Percentiles rank a stretch among this genome's conserved stretches.
Evolutionary conservation across 1,140 invertebrate genomes (phyloP).

Genomic region (Melanaphis sacchari): DNA sequence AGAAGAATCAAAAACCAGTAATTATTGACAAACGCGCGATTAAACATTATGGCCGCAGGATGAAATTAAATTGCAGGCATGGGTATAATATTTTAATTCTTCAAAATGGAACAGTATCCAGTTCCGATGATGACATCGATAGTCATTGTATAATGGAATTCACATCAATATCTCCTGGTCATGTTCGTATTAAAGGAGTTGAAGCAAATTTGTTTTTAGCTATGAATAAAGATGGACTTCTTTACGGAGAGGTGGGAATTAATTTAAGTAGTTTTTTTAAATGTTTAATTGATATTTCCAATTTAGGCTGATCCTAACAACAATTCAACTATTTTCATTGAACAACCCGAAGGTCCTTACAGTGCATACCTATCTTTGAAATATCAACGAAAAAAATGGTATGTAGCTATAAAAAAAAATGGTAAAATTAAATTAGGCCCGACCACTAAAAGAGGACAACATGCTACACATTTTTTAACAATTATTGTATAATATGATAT

Average conservation of each 20-base stretch:
- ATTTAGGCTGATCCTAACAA: conserved; percentile 66
- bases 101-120: conserved; percentile 67
- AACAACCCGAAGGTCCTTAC: conserved; percentile 68
- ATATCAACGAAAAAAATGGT: conserved; percentile 70
- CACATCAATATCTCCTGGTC: conserved; percentile 65
- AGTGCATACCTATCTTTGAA: conserved; percentile 70
- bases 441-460: conserved; percentile 70
- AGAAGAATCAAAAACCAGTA: not conserved
- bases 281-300: conserved; percentile 59
- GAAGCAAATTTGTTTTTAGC: conserved; percentile 70
- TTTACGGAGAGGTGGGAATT: conserved; percentile 70
- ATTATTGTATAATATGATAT: conserved; percentile 57
- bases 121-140: conserved; percentile 66
- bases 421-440: conserved; percentile 70
- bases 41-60: conserved; percentile 62
- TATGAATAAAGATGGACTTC: conserved; percentile 70
- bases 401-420: conserved; percentile 72
- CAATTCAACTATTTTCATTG: conserved; percentile 70
- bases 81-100: conserved; percentile 69
- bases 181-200: conserved; percentile 69
- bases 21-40: not conserved
- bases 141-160: conserved; percentile 67
- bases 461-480: conserved; percentile 70
- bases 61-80: conserved; percentile 69
- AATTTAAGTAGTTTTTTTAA: not conserved